Conservation (phyloP, 2,797 vertebrate genomes). For the Mormyrops boulengeri region DNA sequence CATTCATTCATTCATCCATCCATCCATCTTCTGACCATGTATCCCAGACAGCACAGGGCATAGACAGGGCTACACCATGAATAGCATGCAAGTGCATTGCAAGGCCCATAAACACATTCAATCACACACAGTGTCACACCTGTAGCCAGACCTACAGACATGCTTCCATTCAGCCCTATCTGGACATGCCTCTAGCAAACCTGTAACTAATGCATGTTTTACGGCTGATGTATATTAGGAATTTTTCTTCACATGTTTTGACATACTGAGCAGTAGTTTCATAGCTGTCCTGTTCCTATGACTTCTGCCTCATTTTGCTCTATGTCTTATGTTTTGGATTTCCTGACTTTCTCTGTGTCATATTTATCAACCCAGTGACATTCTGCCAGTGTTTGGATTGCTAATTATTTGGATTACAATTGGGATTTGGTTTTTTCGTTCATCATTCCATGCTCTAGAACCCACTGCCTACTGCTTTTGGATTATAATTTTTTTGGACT, state of each 20-base stretch:
- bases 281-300: not conserved
- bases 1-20: not conserved
- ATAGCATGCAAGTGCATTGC: not conserved
- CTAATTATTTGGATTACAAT: not conserved
- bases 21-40: not conserved
- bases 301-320: not conserved
- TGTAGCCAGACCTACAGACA: not conserved
- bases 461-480: not conserved
- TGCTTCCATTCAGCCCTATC: not conserved
- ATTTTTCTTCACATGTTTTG: not conserved
- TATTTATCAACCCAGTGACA: not conserved
- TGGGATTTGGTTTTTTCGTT: not conserved
- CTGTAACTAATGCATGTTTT: not conserved
- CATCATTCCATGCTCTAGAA: not conserved
- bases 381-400: not conserved
- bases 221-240: not conserved
- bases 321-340: not conserved
- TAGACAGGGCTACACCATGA: not conserved
- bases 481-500: not conserved
- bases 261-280: not conserved
- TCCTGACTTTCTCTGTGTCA: not conserved
- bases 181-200: not conserved
- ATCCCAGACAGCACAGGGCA: not conserved
- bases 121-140: not conserved
- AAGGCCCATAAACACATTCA: not conserved